Conservation (phyloP, 2,113 vertebrate genomes). For the Phyllostomus discolor region DNA sequence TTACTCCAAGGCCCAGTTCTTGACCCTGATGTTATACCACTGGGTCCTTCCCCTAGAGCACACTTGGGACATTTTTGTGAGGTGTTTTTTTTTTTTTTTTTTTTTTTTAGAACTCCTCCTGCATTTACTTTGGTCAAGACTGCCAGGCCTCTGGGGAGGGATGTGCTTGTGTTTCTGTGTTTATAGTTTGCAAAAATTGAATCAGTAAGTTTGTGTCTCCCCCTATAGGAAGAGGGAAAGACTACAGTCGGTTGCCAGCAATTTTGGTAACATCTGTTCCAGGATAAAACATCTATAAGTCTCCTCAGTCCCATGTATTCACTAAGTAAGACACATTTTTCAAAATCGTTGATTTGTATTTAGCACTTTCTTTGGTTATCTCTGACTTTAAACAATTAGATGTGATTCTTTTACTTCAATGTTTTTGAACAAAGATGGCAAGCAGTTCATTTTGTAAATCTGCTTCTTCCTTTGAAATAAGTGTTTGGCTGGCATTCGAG, state of each 20-base stretch:
- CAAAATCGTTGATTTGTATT: slow-evolving; percentile 37
- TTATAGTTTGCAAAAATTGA: slow-evolving; percentile 32
- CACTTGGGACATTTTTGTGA: not conserved
- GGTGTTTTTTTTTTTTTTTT: not conserved
- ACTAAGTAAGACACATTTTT: slow-evolving; percentile 40
- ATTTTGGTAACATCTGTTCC: slow-evolving; percentile 53
- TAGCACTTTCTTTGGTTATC: slow-evolving; percentile 42
- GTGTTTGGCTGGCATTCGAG: not conserved
- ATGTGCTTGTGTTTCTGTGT: not conserved
- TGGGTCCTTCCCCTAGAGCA: not conserved
- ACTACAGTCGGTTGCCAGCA: slow-evolving; percentile 30
- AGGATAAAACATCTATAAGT: slow-evolving; percentile 44
- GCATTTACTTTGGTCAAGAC: not conserved
- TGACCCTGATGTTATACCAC: not conserved
- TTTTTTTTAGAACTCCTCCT: not conserved
- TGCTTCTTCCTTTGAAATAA: not conserved
- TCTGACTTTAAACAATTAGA: not conserved
- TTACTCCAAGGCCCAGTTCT: not conserved
- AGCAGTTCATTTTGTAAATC: not conserved
- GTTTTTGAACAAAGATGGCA: slow-evolving; percentile 33
- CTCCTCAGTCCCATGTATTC: slow-evolving; percentile 30
- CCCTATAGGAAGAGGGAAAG: slow-evolving; percentile 41
- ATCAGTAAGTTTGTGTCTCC: slow-evolving; percentile 35
- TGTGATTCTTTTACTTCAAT: not conserved
- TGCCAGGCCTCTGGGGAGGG: not conserved